A percentile compares a stretch with the other conserved stretches of the same genome.
These are phyloP conservation scores for Nixonia krombeini DNA, from an alignment of 1,140 invertebrate genomes.

Conservation along the genomic window DNA sequence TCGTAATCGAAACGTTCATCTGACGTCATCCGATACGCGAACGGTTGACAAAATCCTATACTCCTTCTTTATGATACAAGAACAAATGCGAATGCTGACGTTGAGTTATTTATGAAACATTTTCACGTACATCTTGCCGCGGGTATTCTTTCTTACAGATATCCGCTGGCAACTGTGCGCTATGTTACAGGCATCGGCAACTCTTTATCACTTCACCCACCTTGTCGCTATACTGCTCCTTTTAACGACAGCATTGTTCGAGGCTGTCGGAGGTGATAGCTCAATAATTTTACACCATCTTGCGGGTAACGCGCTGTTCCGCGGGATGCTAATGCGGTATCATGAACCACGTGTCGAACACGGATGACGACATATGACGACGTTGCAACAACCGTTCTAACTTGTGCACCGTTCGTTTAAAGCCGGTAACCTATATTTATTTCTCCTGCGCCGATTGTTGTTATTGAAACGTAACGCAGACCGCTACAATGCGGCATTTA, in stretches of 20 bases:
- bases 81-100: conserved; percentile 42
- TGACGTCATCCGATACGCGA: no score
- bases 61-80: no score
- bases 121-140: no score
- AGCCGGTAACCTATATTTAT: no score
- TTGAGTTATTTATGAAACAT: no score
- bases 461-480: not conserved
- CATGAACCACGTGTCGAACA: no score
- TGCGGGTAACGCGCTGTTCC: conserved; percentile 1
- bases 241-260: conserved; percentile 52
- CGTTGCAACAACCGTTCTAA: no score
- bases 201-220: conserved; percentile 50
- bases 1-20: no score
- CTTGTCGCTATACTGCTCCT: conserved; percentile 47
- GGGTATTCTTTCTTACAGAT: conserved; percentile 39
- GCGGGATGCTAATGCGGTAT: not conserved
- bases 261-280: conserved; percentile 29
- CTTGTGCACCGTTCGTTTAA: no score
- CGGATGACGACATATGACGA: no score
- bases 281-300: conserved; percentile 27
- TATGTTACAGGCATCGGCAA: conserved; percentile 44
- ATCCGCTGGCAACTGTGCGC: conserved; percentile 34
- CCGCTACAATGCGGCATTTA: conserved; percentile 18
- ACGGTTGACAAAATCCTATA: no score
- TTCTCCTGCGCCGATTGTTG: no score